phyloP scores from a whole-genome alignment of 2,888 invertebrate species.

The Iphiclides podalirius region DNA sequence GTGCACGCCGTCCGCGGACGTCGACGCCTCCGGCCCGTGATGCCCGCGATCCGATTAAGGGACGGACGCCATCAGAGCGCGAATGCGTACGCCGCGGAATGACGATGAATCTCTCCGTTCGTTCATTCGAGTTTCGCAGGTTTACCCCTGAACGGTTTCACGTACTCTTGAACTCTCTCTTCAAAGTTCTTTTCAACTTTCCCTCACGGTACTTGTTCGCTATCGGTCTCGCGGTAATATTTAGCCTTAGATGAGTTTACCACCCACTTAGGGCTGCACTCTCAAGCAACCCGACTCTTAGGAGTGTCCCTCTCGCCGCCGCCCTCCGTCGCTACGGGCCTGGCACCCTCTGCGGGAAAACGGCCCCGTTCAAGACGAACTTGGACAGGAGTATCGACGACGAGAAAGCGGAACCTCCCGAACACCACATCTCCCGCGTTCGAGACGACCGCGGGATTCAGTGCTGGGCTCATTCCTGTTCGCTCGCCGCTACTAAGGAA shows the following conservation, averaged over 20 bases:
- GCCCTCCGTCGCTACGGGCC: conserved; percentile 66
- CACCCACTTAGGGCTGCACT: conserved; percentile 82
- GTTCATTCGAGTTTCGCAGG: conserved; percentile 68
- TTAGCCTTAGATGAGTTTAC: conserved; percentile 81
- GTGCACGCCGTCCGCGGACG: conserved; percentile 46
- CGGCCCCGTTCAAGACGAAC: conserved; percentile 79
- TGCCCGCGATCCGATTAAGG: conserved; percentile 25
- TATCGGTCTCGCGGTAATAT: conserved; percentile 82
- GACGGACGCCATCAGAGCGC: conserved; percentile 31
- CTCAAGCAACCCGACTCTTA: conserved; percentile 80
- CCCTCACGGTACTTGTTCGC: conserved; percentile 83
- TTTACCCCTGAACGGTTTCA: conserved; percentile 65
- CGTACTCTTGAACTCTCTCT: conserved; percentile 78
- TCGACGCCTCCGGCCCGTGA: conserved; percentile 37
- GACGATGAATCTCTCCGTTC: conserved; percentile 62
- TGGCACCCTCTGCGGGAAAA: conserved; percentile 49
- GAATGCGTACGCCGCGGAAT: conserved; percentile 39
- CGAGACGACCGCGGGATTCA: conserved; percentile 64
- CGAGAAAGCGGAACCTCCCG: conserved; percentile 59
- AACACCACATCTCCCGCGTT: conserved; percentile 77
- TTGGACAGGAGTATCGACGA: conserved; percentile 41
- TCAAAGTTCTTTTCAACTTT: conserved; percentile 86
- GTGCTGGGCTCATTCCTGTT: conserved; percentile 82
- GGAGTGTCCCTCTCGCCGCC: conserved; percentile 43
- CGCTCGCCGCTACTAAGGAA: conserved; percentile 52